Base-by-base conservation (phyloP, 2,113 vertebrate species). In the Eolophus roseicapilla region DNA sequence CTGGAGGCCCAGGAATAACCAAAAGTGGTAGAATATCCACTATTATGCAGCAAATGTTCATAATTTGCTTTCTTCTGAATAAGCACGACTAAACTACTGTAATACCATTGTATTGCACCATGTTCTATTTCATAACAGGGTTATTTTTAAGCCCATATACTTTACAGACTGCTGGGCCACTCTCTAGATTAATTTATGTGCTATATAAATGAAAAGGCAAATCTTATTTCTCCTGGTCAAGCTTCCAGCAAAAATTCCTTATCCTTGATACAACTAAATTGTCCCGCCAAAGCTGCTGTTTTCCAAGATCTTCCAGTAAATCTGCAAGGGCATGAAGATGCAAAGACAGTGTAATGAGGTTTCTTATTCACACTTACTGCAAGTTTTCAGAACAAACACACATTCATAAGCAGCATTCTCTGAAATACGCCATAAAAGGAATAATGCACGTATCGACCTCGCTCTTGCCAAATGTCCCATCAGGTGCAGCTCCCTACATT, bases 241-340 rank as follows among this genome's bases (percentile, higher is more conserved):
- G 59, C 57, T 88, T 87, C 79, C 69, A 84, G 65, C 43, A 81
- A 94, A 63, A 92, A 91, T 79, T 73, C 88, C 19, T 93, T 95
- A 76, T 93, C 90, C 82, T 94, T 85, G 76, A 87, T 93, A 67
- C 47, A 93, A 94, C 71, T 50, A n/a, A 92, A 91, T 11, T 70
- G 59, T 92, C 92, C 57, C 29, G 62, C 81, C 88, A 93, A 91
- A 83, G 82, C 69, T 96, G 62, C 60, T 69, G 73, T 76, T 91
- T 95, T 86, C 86, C 86, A 95, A 82, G 77, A 90, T 52, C 65
- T 95, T 73, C 86, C 92, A 92, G 86, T 79, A 89, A 94, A 93
- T 84, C 77, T 80, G 52, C 65, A 69, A 92, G 59, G 43, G 41
- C 92, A 85, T 35, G 87, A 67, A 64, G 88, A 78, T 15, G 71